phyloP scores from a whole-genome alignment of 2,113 vertebrate species.

The Bubo scandiacus region DNA sequence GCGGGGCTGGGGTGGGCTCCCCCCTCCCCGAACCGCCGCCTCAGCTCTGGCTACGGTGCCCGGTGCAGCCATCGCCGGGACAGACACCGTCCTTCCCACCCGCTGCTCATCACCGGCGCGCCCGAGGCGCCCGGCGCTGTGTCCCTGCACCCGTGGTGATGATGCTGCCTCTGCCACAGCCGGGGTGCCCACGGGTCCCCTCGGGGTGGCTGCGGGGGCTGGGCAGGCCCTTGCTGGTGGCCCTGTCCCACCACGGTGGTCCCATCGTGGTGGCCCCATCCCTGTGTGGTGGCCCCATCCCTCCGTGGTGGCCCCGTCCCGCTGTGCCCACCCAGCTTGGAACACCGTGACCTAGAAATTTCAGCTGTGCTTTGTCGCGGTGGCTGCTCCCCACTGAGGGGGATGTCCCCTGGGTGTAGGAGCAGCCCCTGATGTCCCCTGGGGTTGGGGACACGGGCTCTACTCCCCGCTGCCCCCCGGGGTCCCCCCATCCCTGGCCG shows the following conservation, averaged over 20 bases:
- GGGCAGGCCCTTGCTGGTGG: background rate
- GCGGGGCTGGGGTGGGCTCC: background rate
- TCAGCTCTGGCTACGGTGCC: background rate
- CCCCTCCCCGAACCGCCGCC: background rate
- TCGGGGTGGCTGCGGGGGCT: too few relatives aligned
- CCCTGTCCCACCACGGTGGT: background rate
- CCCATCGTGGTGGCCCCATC: background rate
- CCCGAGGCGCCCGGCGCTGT: accelerated
- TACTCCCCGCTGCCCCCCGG: background rate
- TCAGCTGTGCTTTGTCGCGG: background rate
- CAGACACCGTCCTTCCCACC: background rate
- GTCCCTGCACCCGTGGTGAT: accelerated
- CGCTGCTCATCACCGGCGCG: accelerated
- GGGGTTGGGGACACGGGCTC: background rate
- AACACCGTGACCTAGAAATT: background rate
- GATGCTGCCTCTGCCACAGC: background rate
- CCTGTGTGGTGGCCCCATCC: background rate
- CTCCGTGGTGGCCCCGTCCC: accelerated
- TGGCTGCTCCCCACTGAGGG: accelerated
- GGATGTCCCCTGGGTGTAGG: background rate
- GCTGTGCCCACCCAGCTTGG: background rate
- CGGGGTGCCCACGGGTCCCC: background rate
- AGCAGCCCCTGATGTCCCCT: accelerated
- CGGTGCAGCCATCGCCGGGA: background rate
- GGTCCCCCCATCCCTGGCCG: background rate